A percentile compares a stretch with the other conserved stretches of the same genome.
Conservation (phyloP, 1,140 invertebrate species). For the Ladona fulva region DNA sequence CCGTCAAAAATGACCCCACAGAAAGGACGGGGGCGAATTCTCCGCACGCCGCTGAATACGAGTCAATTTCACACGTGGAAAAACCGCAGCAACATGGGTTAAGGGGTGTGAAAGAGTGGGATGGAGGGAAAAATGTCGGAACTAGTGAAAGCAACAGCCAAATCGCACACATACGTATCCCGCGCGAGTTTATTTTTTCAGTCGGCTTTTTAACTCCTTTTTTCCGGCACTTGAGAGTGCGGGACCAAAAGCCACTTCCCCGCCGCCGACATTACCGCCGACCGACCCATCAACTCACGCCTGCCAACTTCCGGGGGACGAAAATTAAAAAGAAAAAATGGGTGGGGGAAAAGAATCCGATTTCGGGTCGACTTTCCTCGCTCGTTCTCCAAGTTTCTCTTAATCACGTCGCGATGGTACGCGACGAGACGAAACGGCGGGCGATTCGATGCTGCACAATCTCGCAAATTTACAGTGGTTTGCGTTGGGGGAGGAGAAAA, state of each 20-base stretch:
- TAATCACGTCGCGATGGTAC: too few relatives aligned
- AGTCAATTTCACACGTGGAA: background rate
- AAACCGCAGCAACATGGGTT: background rate
- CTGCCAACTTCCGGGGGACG: background rate
- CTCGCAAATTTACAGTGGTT: too few relatives aligned
- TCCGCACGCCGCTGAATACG: background rate
- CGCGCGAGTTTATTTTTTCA: background rate
- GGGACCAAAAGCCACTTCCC: background rate
- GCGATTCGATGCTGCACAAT: too few relatives aligned
- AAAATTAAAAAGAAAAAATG: too few relatives aligned
- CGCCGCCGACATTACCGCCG: background rate
- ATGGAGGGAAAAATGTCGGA: background rate
- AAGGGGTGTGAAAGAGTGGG: background rate
- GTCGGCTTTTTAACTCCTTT: background rate
- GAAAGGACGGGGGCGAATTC: background rate
- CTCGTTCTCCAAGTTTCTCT: too few relatives aligned
- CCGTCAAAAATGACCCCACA: conserved; percentile 1
- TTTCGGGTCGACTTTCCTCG: too few relatives aligned
- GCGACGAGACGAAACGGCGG: too few relatives aligned
- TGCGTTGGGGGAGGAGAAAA: too few relatives aligned
- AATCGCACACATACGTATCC: background rate
- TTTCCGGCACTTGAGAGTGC: background rate
- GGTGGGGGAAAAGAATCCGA: too few relatives aligned
- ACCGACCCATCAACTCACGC: background rate
- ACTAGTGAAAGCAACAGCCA: background rate